A percentile compares a stretch with the other conserved stretches of the same genome.
These are phyloP conservation scores for Lordiphosa collinella DNA, from an alignment of 1,140 invertebrate species.

Conservation along the genomic window DNA sequence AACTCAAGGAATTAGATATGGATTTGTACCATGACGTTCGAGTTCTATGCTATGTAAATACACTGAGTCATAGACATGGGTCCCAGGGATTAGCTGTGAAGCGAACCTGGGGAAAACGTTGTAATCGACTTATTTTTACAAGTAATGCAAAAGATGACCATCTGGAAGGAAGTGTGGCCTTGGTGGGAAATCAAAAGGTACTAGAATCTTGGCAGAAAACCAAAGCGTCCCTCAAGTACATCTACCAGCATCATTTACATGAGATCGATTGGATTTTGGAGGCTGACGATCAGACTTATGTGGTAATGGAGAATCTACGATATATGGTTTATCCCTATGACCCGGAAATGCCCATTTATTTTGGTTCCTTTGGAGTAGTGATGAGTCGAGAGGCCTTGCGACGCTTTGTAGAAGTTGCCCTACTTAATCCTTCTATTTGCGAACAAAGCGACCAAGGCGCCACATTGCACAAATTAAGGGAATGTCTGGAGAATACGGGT, in stretches of 20 bases:
- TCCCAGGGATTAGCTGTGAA: slow-evolving; percentile 93
- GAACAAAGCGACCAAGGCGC: slow-evolving; percentile 2
- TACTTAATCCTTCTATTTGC: slow-evolving; percentile 8
- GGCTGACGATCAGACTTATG: slow-evolving; percentile 96
- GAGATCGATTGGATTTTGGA: slow-evolving; percentile 95
- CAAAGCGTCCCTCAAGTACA: slow-evolving; percentile 92
- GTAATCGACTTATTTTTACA: slow-evolving; percentile 93
- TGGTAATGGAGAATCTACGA: slow-evolving; percentile 93
- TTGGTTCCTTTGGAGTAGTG: slow-evolving; percentile 94
- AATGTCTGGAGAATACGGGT: slow-evolving; percentile 13
- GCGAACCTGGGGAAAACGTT: slow-evolving; percentile 95
- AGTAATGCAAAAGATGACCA: slow-evolving; percentile 85
- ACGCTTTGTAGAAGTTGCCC: not conserved
- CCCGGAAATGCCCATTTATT: slow-evolving; percentile 87
- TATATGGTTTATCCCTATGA: slow-evolving; percentile 90
- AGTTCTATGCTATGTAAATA: slow-evolving; percentile 15
- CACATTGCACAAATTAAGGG: not conserved
- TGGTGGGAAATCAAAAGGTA: slow-evolving; percentile 89
- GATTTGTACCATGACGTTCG: slow-evolving; percentile 11
- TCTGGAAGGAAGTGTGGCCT: slow-evolving; percentile 83
- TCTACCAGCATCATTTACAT: slow-evolving; percentile 89
- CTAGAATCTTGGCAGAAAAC: slow-evolving; percentile 96
- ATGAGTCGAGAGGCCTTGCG: slow-evolving; percentile 86
- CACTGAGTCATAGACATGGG: slow-evolving; percentile 85
- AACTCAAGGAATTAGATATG: not conserved